These are phyloP conservation scores for Laupala kohalensis DNA, from an alignment of 1,140 invertebrate genomes.

Conservation along the genomic window DNA sequence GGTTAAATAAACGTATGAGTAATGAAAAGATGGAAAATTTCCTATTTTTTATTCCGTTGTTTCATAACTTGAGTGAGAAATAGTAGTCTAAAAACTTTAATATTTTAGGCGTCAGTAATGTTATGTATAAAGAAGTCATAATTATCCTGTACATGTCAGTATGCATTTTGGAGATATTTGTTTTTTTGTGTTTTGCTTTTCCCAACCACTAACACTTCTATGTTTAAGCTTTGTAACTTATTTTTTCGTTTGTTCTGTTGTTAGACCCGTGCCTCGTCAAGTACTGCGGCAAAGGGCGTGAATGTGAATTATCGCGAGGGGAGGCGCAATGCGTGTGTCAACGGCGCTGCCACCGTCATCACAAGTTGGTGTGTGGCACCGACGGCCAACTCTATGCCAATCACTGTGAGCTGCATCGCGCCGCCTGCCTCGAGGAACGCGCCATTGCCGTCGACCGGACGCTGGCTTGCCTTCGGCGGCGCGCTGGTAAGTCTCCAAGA, in stretches of 20 bases:
- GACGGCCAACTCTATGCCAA: constrained; percentile 59
- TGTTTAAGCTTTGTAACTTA: no score
- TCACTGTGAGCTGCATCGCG: constrained; percentile 60
- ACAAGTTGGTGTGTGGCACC: constrained; percentile 50
- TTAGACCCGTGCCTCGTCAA: constrained; percentile 49
- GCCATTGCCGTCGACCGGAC: constrained; percentile 42
- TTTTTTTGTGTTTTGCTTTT: no score
- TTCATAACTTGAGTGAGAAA: no score
- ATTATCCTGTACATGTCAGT: no score
- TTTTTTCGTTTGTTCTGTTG: neutral
- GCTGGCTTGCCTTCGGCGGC: constrained; percentile 26
- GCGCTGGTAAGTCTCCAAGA: constrained; percentile 1
- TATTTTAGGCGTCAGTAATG: no score
- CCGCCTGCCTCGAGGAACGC: constrained; percentile 45
- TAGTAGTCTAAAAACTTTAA: no score
- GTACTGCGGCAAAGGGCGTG: constrained; percentile 52
- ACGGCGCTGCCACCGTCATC: constrained; percentile 34
- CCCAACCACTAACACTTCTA: no score
- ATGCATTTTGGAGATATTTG: no score
- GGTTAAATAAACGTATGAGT: no score
- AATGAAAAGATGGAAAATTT: no score
- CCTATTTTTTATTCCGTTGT: no score
- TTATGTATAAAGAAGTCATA: no score
- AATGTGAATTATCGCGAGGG: constrained; percentile 41
- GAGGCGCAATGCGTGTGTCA: constrained; percentile 49